Base-by-base conservation (phyloP, 1,140 invertebrate species). In the Dinothrombium tinctorium region DNA sequence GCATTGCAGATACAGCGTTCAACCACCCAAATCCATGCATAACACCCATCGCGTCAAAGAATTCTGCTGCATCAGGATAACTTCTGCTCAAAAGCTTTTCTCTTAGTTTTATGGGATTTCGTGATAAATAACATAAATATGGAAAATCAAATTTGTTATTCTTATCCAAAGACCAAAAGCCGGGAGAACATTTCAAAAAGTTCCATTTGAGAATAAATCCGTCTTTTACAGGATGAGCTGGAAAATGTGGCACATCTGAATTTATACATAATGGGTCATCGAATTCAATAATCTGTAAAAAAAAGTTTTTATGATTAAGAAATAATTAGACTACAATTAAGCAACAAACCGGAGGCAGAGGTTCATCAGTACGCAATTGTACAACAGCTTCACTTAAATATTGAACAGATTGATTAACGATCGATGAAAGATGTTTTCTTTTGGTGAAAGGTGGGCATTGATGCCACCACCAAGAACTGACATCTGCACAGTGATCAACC, bases 1-100 rank as follows among this genome's bases (percentile, higher is more conserved):
- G 72, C 58, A 76, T 74, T 54, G 70, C 71, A 6, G 83, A 80
- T 60, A 83, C 75, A 1, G 71, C 65, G 38, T 75, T 57, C 6
- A 84, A 62, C 72, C 78, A 84, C 9, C 67, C 66, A 58, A 75
- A 90, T 14, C 73, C 76, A 6, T 70, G 63, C 38, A 74, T 64
- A 40, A 89, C 69, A 4, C 69, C 77, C 59, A 76, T 71, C 7
- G 67, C 60, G 52, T 70, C 66, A 2, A 80, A 46, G 5, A 71
- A 68, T 45, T 79, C 69, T 47, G 63, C 50, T 25, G 61, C 50
- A 47, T 73, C 65, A 31, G n/a, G n/a, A n/a, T n/a, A n/a, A n/a
- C n/a, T n/a, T 0, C 67, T 57, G 50, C 57, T 68, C 83, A 57
- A 75, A 71, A 56, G 66, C 62, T 25, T 56, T 50, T 59, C 78